Evolutionary conservation across 2,888 invertebrate species (phyloP), one percentile per base, ranked within the genome.

Genomic region (Syrphus vitripennis): DNA sequence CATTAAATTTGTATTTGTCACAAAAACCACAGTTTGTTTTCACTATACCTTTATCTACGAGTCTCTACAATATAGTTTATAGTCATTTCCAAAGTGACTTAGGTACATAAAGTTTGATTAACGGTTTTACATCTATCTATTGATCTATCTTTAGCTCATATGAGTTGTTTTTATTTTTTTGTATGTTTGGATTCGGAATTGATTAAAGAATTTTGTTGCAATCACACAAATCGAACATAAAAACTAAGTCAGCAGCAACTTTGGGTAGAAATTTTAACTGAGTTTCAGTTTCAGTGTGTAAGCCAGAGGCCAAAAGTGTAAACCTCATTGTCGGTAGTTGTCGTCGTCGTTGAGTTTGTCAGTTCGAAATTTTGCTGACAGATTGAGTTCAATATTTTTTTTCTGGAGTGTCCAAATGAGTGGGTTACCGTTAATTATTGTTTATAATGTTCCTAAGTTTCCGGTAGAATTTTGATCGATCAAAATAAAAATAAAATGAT

Each of bases 121-220:
- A 84, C 76, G 76, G 71, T 50, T 50, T 75, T 26, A 40, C 45
- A 53, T 61, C 53, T 26, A 53, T 29, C 65, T 16, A 65, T 65
- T n/a, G n/a, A 63, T 61, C n/a, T 26, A 24, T 10, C n/a, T 2
- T 21, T 55, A 14, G 24, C 21, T 12, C 9, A 40, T 42, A 29
- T 71, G 21, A 37, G 2, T 59, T 50, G n/a, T n/a, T n/a, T n/a
- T n/a, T n/a, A n/a, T n/a, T n/a, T n/a, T n/a, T n/a, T n/a, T n/a
- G n/a, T n/a, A n/a, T n/a, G n/a, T n/a, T 83, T 24, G 67, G 12
- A 59, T 40, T 65, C 42, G 12, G 50, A 63, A 72, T 69, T 63
- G 61, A 83, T 79, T 71, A 48, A 83, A 65, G 70, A 83, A 79
- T 65, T 65, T 31, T 79, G 79, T 75, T 79, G 34, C 61, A 63